phyloP scores from a whole-genome alignment of 2,113 vertebrate species.

The Scatophagus argus region DNA sequence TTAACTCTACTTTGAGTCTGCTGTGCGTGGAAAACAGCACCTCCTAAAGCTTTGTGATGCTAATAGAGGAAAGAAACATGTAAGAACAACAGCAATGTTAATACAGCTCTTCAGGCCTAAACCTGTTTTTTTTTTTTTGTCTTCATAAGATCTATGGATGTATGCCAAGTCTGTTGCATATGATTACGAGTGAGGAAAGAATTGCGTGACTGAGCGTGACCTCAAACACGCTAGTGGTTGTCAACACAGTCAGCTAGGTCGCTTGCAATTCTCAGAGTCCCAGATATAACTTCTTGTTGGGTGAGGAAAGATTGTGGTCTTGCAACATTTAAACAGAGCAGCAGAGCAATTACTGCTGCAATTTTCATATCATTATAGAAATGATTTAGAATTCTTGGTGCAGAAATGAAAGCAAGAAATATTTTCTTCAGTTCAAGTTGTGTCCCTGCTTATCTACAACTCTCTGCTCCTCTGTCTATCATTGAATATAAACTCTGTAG shows the following conservation, averaged over 20 bases:
- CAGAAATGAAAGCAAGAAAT: no score
- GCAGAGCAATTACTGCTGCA: no score
- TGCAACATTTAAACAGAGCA: background rate
- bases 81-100: no score
- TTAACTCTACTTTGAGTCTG: background rate
- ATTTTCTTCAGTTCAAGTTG: no score
- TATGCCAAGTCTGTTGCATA: background rate
- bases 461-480: background rate
- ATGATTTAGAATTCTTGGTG: background rate
- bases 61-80: background rate
- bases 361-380: no score
- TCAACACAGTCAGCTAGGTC: background rate
- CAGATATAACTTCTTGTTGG: background rate
- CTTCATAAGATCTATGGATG: background rate
- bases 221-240: background rate
- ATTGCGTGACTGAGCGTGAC: background rate
- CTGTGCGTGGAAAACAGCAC: background rate
- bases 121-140: constrained; percentile 3
- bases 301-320: background rate
- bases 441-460: background rate
- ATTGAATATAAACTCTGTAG: background rate
- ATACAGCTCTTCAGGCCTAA: background rate
- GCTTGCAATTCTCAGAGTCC: background rate
- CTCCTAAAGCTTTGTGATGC: background rate
- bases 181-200: background rate